phyloP scores from a whole-genome alignment of 2,888 invertebrate genomes.

The Copidosoma aretas region DNA sequence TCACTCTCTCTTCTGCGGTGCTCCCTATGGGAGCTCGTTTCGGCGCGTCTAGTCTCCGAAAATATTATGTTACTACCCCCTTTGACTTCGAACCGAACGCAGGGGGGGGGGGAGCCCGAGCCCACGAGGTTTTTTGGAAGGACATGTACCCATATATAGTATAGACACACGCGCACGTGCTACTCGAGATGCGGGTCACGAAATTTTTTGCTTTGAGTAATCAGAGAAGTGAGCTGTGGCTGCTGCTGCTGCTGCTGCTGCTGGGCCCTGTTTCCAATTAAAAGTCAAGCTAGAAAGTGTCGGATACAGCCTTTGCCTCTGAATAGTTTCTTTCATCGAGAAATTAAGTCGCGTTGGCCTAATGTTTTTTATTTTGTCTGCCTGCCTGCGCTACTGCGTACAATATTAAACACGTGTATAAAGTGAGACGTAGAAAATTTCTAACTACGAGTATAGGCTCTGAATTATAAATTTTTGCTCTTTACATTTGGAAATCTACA shows the following conservation, averaged over 20 bases:
- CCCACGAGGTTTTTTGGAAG: too few species aligned
- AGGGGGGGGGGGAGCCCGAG: background rate
- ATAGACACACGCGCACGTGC: conserved; percentile 6
- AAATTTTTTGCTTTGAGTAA: conserved; percentile 11
- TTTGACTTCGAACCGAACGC: conserved; percentile 50
- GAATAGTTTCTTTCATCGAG: conserved; percentile 17
- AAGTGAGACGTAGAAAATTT: too few species aligned
- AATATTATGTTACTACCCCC: conserved; percentile 56
- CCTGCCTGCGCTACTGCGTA: too few species aligned
- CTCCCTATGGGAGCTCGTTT: conserved; percentile 22
- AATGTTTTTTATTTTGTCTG: too few species aligned
- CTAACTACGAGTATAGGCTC: too few species aligned
- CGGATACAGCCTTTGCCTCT: conserved; percentile 13
- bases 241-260: too few species aligned
- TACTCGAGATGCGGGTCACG: conserved; percentile 1
- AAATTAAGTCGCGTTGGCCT: background rate
- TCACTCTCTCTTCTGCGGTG: conserved; percentile 12
- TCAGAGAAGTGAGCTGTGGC: conserved; percentile 7
- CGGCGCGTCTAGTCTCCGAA: conserved; percentile 38
- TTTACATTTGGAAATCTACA: too few species aligned
- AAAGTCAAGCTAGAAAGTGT: conserved; percentile 9
- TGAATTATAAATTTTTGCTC: too few species aligned
- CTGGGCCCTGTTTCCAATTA: conserved; percentile 27
- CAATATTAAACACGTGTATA: too few species aligned
- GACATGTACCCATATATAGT: too few species aligned